Evolutionary conservation across 2,888 invertebrate species (phyloP), one percentile per base, ranked within the genome.

Genomic region (Cheilosia scutellata): DNA sequence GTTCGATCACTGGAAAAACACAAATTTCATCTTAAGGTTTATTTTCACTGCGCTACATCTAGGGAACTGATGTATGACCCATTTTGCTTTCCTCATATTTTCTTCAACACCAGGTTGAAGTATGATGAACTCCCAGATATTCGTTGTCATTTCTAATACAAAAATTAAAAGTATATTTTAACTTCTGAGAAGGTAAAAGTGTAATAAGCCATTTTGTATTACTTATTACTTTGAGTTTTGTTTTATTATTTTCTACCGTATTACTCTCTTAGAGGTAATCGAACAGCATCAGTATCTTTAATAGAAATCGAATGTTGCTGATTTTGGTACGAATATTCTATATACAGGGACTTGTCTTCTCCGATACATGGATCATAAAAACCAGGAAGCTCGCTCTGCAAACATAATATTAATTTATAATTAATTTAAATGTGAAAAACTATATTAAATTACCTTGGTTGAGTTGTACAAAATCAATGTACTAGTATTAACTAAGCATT

Each of bases 281-380:
- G 94, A 71, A 98, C 92, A 16, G 96, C 94, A 90, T 98, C 97
- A 57, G 94, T 95, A 91, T 99, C 99, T 83, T 94, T 93, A 71
- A 98, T 93, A 49, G 96, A 95, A 89, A 96, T 95, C 90, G 96
- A 95, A 91, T 98, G 96, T n/a, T 95, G 93, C 90, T 95, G 95
- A 90, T 95, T 95, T 89, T 96, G 95, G 93, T 96, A 98, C 90
- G 95, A 94, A 93, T 99, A 99, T 89, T 96, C 95, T 87, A 99
- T 94, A 68, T 95, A 95, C 29, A 99, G 93, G 89, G 95, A 95
- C 92, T 99, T 99, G 37, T 97, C 96, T 89, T 99, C 98, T 0
- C 98, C 98, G 68, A 97, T 95, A 88, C 98, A 97, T 0, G 98
- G 98, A 93, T 99, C 99, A 93, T 96, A 99, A 93, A 99, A 99